Conservation (phyloP, 2,797 vertebrate genomes). For the Steatocranus sp. region DNA sequence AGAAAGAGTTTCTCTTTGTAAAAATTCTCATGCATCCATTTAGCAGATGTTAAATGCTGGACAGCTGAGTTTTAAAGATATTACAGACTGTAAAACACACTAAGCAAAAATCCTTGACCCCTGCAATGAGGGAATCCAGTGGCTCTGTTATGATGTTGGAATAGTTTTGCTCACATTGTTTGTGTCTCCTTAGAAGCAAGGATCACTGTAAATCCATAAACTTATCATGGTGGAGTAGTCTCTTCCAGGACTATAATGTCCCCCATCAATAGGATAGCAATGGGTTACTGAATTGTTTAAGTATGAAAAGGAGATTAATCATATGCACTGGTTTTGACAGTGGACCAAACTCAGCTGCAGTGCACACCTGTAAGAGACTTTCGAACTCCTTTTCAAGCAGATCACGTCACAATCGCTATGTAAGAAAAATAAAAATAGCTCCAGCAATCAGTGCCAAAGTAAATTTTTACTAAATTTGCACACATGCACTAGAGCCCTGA, state of each 20-base stretch:
- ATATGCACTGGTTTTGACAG: fast-evolving
- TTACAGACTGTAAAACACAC: not conserved
- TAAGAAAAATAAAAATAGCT: not conserved
- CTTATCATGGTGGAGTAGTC: fast-evolving
- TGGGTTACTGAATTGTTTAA: not conserved
- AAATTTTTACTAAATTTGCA: not conserved
- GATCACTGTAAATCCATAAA: not conserved
- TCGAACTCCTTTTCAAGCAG: fast-evolving
- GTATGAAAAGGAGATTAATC: not conserved
- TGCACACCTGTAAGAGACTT: not conserved
- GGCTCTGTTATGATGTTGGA: not conserved
- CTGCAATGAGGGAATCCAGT: not conserved
- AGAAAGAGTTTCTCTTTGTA: not conserved
- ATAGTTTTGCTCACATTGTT: not conserved
- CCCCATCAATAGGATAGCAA: not conserved
- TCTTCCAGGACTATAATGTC: not conserved
- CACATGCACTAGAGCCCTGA: not conserved
- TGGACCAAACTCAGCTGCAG: not conserved
- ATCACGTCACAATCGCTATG: not conserved
- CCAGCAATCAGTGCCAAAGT: fast-evolving
- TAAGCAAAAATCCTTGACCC: not conserved
- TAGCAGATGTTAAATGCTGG: not conserved
- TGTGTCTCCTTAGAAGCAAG: not conserved
- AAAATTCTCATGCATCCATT: not conserved
- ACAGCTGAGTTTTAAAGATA: not conserved